Evolutionary conservation across 2,888 invertebrate species (phyloP).

Genomic region (Xestia c-nigrum): DNA sequence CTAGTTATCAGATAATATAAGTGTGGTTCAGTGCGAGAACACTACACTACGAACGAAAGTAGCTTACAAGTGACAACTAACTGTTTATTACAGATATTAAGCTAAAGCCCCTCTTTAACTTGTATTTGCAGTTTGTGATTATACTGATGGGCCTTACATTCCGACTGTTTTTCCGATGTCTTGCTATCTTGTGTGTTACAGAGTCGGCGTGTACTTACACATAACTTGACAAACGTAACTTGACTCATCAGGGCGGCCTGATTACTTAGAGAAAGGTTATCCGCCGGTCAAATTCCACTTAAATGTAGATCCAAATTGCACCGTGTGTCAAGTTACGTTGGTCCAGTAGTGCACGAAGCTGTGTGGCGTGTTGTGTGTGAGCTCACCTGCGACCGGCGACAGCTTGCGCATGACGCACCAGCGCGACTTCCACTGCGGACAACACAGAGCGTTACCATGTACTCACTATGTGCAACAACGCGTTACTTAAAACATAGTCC

Average conservation of each 20-base stretch:
- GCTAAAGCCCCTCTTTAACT: background rate
- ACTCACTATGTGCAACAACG: background rate
- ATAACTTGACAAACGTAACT: background rate
- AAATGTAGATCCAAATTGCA: background rate
- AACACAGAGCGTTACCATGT: slow-evolving; percentile 61
- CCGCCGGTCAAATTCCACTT: background rate
- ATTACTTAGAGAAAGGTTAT: background rate
- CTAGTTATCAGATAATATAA: too few relatives aligned
- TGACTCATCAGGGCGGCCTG: background rate
- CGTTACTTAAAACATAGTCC: background rate
- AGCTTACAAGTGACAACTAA: background rate
- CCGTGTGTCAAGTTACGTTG: background rate
- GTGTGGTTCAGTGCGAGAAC: too few relatives aligned
- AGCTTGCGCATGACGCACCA: slow-evolving; percentile 97
- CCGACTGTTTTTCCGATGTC: background rate
- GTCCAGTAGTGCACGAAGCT: background rate
- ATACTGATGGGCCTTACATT: background rate
- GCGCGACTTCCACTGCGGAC: slow-evolving; percentile 95
- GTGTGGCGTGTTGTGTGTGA: background rate
- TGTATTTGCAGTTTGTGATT: background rate
- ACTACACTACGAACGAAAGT: background rate
- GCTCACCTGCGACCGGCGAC: slow-evolving; percentile 96
- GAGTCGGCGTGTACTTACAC: background rate
- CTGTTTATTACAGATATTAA: background rate
- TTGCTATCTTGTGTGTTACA: background rate